Base-by-base conservation (phyloP, 2,888 invertebrate genomes). In the Euplexia lucipara region DNA sequence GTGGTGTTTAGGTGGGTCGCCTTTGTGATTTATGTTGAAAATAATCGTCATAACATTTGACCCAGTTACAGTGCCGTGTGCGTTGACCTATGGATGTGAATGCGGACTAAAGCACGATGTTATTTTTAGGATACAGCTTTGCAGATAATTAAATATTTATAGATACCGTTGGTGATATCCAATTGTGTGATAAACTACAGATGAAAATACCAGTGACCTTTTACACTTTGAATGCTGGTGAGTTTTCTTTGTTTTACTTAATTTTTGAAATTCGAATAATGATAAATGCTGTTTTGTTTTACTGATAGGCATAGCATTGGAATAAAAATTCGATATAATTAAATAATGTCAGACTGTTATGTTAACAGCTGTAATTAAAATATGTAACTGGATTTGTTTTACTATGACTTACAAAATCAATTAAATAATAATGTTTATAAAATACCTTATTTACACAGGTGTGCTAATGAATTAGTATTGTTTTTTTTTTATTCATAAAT, bases 81-180 rank as follows among this genome's bases (percentile, higher is more conserved):
- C 94, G 92, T 92, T 95, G 95, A 95, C 95, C 95, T 94, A 94
- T 92, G 88, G 87, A 86, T 86, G 87, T 90, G 92, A 92, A 92
- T 94, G 93, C 93, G 94, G 95, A 94, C 88, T 91, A 88, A 81
- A 89, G 87, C 89, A 88, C 84, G 87, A 91, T 92, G 94, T 92
- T 95, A 95, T 95, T 94, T 95, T 93, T 95, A 94, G 93, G 89
- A 90, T 90, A 91, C 89, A 91, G 93, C 92, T 93, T 93, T 94
- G 95, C 94, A 93, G 94, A 91, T 94, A 92, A 90, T 93, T 94
- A 94, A 94, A 90, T 92, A 95, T 94, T 93, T 92, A 93, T 94
- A 92, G 86, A 92, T 91, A 89, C 86, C 86, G 87, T 90, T 88
- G 86, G 88, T 85, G 87, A 87, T 86, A 88, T 83, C 76, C 79